Conservation (phyloP, 1,140 invertebrate genomes). For the Leptinotarsa undecemlineata region DNA sequence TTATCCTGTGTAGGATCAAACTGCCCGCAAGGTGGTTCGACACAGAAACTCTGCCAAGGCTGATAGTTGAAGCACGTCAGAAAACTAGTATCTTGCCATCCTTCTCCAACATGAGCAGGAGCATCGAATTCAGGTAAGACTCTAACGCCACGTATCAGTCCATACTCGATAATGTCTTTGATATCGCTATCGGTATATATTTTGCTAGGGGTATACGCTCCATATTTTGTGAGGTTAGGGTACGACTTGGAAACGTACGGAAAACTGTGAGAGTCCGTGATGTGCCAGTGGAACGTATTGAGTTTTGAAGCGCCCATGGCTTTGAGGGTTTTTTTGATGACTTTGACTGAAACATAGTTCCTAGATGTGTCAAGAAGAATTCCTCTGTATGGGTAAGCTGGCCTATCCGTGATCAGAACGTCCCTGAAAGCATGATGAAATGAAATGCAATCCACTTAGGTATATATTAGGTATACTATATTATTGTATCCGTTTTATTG, state of each 20-base stretch:
- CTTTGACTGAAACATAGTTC: constrained; percentile 68
- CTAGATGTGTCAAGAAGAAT: constrained; percentile 77
- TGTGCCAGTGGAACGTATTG: constrained; percentile 88
- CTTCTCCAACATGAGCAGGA: constrained; percentile 85
- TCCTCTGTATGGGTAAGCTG: constrained; percentile 76
- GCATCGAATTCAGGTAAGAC: constrained; percentile 86
- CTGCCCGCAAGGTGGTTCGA: constrained; percentile 86
- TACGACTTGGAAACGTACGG: constrained; percentile 71
- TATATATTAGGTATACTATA: too few relatives aligned
- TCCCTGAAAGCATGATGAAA: constrained; percentile 47
- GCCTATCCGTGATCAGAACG: constrained; percentile 68
- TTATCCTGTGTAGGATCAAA: constrained; percentile 76
- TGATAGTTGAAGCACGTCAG: constrained; percentile 72
- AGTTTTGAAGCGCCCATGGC: constrained; percentile 81
- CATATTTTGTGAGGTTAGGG: constrained; percentile 71
- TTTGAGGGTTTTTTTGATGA: constrained; percentile 75
- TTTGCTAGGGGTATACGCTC: constrained; percentile 71
- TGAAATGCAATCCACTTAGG: too few relatives aligned
- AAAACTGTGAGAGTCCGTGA: constrained; percentile 87
- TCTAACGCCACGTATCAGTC: constrained; percentile 68
- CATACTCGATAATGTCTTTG: constrained; percentile 69
- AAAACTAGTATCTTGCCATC: constrained; percentile 76
- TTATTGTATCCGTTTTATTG: too few relatives aligned
- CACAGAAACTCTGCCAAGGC: constrained; percentile 77
- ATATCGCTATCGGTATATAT: constrained; percentile 63